A percentile compares a stretch with the other conserved stretches of the same genome.
These are phyloP conservation scores for Agapornis roseicollis DNA, from an alignment of 2,113 vertebrate genomes.

Conservation along the genomic window DNA sequence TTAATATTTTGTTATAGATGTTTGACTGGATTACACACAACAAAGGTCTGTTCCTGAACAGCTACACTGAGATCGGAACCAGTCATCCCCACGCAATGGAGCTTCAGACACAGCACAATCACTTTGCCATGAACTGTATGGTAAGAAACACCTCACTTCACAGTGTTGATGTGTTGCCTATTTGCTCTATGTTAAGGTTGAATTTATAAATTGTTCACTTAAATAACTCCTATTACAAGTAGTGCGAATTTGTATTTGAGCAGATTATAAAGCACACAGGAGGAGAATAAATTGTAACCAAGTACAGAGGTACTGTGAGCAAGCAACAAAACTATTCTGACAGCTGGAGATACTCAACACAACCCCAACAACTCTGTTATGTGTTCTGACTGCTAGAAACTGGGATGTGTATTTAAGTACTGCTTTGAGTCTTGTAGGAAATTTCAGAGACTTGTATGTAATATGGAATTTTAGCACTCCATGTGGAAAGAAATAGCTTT, in stretches of 20 bases:
- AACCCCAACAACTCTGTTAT: not conserved
- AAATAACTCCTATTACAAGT: not conserved
- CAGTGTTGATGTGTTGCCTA: rapidly evolving
- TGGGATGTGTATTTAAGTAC: not conserved
- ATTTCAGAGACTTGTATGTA: not conserved
- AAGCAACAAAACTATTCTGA: not conserved
- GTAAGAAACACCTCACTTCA: conserved; percentile 75
- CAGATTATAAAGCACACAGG: not conserved
- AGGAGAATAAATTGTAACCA: not conserved
- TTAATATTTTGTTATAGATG: conserved; percentile 81
- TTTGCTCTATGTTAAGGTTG: not conserved
- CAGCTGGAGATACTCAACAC: not conserved
- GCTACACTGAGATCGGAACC: conserved; percentile 95
- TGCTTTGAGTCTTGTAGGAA: not conserved
- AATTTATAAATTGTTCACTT: not conserved
- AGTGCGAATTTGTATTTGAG: not conserved
- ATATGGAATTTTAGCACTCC: not conserved
- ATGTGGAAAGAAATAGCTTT: not conserved
- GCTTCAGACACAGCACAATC: conserved; percentile 98
- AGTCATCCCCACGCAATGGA: conserved; percentile 93
- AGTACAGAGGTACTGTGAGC: not conserved
- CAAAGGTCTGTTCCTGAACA: conserved; percentile 96
- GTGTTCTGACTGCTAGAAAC: not conserved
- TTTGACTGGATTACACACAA: conserved; percentile 99
- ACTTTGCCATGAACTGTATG: conserved; percentile 99